Base-by-base conservation (phyloP, 2,797 vertebrate species). In the Xenops minutus region DNA sequence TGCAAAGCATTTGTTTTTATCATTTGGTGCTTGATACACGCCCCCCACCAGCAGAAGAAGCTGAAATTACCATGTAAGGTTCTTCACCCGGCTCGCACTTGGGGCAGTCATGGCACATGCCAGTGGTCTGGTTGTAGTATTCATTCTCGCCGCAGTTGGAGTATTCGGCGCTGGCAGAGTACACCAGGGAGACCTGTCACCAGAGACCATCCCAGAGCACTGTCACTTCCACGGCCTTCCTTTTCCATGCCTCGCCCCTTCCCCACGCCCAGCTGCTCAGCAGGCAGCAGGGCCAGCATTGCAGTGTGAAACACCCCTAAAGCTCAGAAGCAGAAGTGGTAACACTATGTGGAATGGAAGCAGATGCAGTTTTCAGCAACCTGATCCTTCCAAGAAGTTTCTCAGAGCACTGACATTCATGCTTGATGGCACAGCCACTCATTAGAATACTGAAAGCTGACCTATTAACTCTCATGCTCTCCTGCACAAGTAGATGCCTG, bases 41-140 rank as follows among this genome's bases (percentile, higher is more conserved):
- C 44, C 58, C 46, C 34, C 41, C 43, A 49, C 32, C 36, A 93
- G 43, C 26, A 67, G 55, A 13, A 59, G 46, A 12, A 62, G 82
- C 22, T 67, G 73, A 43, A 81, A 98, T 99, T 98, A 99, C 99
- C 99, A 99, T 99, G 89, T 99, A 98, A 6, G 99, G 99, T 94
- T 99, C 99, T 92, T 99, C 98, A 18, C 99, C 99, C 0, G 99
- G 98, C 92, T 99, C 99, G 12, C 99, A 99, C 78, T 98, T 99
- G 48, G 99, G 99, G 91, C 99, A 99, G 85, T 99, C 98, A 0
- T 99, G 99, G 96, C 99, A 99, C 97, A 98, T 98, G 95, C 99
- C 99, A 0, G 98, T 99, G 82, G 99, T 99, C 97, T 99, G 98
- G 97, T 99, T 99, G 97, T 99, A 99, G 98, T 99, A 99, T 78